Conservation (phyloP, 2,113 vertebrate genomes). For the Antennarius striatus region DNA sequence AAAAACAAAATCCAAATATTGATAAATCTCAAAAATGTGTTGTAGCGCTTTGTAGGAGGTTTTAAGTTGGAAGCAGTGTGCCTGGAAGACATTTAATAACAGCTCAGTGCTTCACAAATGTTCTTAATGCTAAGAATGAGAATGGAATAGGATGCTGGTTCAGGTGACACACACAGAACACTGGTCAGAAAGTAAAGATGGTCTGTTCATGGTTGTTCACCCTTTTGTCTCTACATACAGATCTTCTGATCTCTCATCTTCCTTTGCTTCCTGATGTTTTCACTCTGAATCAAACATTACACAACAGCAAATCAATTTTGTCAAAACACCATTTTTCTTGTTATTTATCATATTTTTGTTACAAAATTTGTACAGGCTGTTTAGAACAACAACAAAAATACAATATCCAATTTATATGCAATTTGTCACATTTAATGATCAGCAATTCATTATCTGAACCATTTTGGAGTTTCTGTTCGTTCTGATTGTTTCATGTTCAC, state of each 20-base stretch:
- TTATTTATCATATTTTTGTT: conserved; percentile 74
- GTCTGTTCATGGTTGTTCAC: conserved; percentile 1
- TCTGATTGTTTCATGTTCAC: conserved; percentile 72
- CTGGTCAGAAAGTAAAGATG: background rate
- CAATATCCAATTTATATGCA: conserved; percentile 77
- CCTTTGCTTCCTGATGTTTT: conserved; percentile 21
- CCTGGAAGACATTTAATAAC: conserved; percentile 59
- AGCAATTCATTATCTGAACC: conserved; percentile 64
- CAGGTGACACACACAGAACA: conserved; percentile 28
- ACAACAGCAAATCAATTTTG: conserved; percentile 63
- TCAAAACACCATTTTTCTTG: conserved; percentile 69
- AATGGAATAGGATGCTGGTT: conserved; percentile 31
- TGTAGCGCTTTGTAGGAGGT: conserved; percentile 7
- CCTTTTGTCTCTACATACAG: conserved; percentile 4
- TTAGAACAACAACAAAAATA: conserved; percentile 83
- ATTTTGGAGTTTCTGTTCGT: conserved; percentile 65
- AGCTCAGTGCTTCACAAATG: conserved; percentile 35
- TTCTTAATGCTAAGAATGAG: conserved; percentile 21
- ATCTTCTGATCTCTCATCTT: conserved; percentile 3
- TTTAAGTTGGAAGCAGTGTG: conserved; percentile 22
- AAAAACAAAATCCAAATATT: background rate
- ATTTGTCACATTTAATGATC: conserved; percentile 67
- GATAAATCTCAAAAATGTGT: conserved; percentile 2
- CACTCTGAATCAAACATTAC: conserved; percentile 59
- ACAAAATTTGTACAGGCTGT: conserved; percentile 82